phyloP scores from a whole-genome alignment of 2,797 vertebrate species.

The Artibeus lituratus region DNA sequence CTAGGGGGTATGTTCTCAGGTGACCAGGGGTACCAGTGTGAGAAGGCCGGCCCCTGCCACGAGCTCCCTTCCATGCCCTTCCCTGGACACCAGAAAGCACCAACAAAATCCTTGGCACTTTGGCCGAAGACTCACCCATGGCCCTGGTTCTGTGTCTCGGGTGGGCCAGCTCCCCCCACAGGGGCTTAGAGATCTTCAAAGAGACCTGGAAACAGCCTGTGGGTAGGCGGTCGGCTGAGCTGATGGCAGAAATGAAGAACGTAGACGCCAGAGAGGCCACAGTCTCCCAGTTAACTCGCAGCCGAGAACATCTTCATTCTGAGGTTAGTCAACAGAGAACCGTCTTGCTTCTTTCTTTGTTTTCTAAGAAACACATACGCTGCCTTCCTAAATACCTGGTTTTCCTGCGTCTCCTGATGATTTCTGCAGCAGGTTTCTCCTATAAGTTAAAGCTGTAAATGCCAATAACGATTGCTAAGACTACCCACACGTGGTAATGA shows the following conservation, averaged over 20 bases:
- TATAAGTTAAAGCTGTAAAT: background rate
- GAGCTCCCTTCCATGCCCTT: background rate
- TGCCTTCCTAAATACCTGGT: background rate
- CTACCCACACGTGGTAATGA: background rate
- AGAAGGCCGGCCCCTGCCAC: background rate
- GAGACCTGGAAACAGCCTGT: background rate
- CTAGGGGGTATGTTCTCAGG: background rate
- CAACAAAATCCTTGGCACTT: background rate
- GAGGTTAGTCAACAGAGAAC: background rate
- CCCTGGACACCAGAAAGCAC: too few relatives aligned
- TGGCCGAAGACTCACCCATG: background rate
- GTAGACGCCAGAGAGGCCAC: background rate
- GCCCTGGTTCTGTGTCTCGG: background rate
- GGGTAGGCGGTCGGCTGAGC: background rate
- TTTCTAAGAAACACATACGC: background rate
- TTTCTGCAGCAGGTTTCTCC: background rate
- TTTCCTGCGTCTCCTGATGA: background rate
- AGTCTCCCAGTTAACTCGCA: background rate
- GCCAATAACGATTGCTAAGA: background rate
- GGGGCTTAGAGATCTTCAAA: background rate
- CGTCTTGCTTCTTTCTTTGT: background rate
- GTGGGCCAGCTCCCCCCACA: background rate
- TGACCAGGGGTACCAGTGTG: too few relatives aligned
- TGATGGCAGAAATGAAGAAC: background rate
- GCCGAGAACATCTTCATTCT: background rate